Evolutionary conservation across 2,113 vertebrate species (phyloP), one percentile per base, ranked within the genome.

Genomic region (Turdus rufiventris): DNA sequence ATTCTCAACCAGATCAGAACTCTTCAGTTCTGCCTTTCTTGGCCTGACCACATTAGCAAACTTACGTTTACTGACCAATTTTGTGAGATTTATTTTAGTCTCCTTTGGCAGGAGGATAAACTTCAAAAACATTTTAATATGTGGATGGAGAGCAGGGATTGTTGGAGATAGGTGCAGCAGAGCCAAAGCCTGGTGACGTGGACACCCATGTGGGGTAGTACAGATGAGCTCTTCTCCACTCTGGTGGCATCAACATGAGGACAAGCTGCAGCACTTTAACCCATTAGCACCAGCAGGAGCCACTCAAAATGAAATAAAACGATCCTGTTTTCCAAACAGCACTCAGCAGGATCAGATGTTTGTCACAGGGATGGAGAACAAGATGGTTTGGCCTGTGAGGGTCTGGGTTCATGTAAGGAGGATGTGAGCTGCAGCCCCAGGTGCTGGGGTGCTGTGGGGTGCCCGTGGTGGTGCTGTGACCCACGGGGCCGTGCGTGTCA

Each of bases 401-500:
- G 6, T 28, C 45, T 63, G 31, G 21, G 40, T 29, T 18, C 15
- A 6, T 3, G 3, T 15, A 12, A 1, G 0, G 1, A 42, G 2
- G 26, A 13, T 45, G 10, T 15, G 51, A 79, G 74, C 53, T 51
- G 24, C 58, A 21, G 23, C 63, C 6, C 16, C 51, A 24, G 0
- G 48, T 38, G 26, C n/a, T 3, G 6, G 24, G 43, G 28, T 1
- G 5, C 24, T 84, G 68, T 1, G 3, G 34, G 0, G 1, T 65
- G 73, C 60, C 26, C 3, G 0, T 3, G 3, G 18, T 1, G 4
- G 19, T 14, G 58, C 75, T 75, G 83, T n/a, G 67, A 43, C 40
- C 68, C 43, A 15, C 0, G 0, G 51, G 36, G 10, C 9, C 0
- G 0, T 13, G 60, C 0, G 9, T 65, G 67, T 45, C 83, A n/a